A percentile compares a stretch with the other conserved stretches of the same genome.
Evolutionary conservation across 2,113 vertebrate genomes (phyloP).

Genomic region (Psammodynastes pulverulentus): DNA sequence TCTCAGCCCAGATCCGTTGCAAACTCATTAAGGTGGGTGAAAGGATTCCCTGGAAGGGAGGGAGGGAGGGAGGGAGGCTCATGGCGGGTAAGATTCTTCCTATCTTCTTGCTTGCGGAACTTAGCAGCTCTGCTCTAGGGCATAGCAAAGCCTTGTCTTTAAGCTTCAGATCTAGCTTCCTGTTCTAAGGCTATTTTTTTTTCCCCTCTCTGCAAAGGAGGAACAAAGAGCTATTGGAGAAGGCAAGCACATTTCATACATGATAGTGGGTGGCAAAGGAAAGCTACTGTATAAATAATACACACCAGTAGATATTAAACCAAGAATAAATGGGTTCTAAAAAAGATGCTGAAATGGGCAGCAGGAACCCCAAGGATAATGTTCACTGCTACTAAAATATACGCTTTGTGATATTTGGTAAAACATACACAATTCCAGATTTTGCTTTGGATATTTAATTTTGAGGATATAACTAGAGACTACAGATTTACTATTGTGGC

Average conservation of each 20-base stretch:
- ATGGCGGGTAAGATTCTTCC: neutral
- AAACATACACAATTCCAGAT: neutral
- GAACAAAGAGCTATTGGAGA: neutral
- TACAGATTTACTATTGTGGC: neutral
- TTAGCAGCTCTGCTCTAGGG: neutral
- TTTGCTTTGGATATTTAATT: neutral
- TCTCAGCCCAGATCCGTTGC: conserved; percentile 89
- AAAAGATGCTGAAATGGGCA: neutral
- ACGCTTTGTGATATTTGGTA: neutral
- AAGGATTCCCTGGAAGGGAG: conserved; percentile 23
- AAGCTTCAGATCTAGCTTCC: neutral
- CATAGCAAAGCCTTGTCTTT: neutral
- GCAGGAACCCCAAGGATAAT: neutral
- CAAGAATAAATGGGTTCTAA: neutral
- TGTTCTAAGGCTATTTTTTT: neutral
- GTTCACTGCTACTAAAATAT: neutral
- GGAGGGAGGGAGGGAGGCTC: neutral
- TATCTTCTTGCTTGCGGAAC: neutral
- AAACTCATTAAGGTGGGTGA: conserved; percentile 89
- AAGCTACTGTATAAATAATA: neutral
- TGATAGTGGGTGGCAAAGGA: neutral
- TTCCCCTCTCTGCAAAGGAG: neutral
- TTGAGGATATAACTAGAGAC: neutral
- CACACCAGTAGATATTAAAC: neutral
- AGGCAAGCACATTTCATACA: neutral